Evolutionary conservation across 1,140 invertebrate species (phyloP).

Genomic region (Leptinotarsa defecta): DNA sequence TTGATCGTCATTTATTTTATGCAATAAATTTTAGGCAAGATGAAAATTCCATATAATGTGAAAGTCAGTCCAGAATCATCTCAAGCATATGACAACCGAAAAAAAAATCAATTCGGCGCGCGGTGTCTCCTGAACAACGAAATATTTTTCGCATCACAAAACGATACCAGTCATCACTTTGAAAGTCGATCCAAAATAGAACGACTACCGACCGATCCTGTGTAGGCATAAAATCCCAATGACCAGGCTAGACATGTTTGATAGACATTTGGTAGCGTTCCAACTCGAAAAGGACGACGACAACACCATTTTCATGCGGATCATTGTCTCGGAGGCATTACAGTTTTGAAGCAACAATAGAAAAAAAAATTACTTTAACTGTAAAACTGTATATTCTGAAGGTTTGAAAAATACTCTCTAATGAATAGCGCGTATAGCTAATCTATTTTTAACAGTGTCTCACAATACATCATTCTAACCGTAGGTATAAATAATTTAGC

Average conservation of each 20-base stretch:
- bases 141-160: constrained; percentile 1
- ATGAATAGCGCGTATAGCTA: not conserved
- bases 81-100: no score
- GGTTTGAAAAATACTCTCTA: not conserved
- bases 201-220: constrained; percentile 4
- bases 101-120: not conserved
- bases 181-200: not conserved
- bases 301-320: constrained; percentile 1
- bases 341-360: no score
- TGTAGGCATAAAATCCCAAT: constrained; percentile 1
- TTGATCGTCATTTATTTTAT: no score
- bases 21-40: no score
- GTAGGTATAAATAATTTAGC: constrained; percentile 1
- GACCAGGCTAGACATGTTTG: constrained; percentile 32
- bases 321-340: not conserved
- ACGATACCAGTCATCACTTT: not conserved
- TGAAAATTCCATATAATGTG: no score
- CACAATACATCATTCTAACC: not conserved
- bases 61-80: no score
- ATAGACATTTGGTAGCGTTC: constrained; percentile 32
- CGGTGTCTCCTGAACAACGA: not conserved
- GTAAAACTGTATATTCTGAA: no score
- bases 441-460: not conserved
- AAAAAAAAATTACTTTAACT: no score
- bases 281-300: constrained; percentile 1